Evolutionary conservation across 2,888 invertebrate genomes (phyloP).

Genomic region (Gonocerus acuteangulatus): DNA sequence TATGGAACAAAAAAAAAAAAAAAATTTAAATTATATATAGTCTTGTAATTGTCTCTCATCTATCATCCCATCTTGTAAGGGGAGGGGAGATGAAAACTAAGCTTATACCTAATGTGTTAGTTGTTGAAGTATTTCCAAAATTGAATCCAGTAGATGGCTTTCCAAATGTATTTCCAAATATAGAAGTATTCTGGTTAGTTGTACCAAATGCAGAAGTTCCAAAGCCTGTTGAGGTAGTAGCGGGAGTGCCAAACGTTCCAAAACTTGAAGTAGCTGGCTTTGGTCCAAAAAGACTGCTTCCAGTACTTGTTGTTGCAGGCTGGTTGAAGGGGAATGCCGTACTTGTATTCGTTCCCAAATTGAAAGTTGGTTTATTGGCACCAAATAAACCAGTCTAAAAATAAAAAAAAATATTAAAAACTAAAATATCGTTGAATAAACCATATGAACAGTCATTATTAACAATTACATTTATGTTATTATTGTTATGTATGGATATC

Average conservation of each 20-base stretch:
- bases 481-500: background rate
- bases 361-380: slow-evolving; percentile 45
- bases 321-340: slow-evolving; percentile 35
- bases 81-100: too few relatives aligned
- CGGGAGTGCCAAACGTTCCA: slow-evolving; percentile 44
- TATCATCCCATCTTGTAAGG: too few relatives aligned
- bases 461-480: background rate
- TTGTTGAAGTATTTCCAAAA: slow-evolving; percentile 42
- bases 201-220: slow-evolving; percentile 35
- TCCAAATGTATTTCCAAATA: slow-evolving; percentile 41
- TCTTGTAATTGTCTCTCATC: too few relatives aligned
- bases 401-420: background rate
- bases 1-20: too few relatives aligned
- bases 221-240: slow-evolving; percentile 32
- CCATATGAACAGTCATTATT: background rate
- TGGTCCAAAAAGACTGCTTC: slow-evolving; percentile 41
- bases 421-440: background rate
- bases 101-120: slow-evolving; percentile 38
- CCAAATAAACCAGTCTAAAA: slow-evolving; percentile 43
- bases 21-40: too few relatives aligned
- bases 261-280: slow-evolving; percentile 50
- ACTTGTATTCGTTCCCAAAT: slow-evolving; percentile 41
- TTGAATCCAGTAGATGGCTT: slow-evolving; percentile 39
- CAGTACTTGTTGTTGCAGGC: slow-evolving; percentile 40
- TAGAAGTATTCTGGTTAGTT: slow-evolving; percentile 35